Base-by-base conservation (phyloP, 2,797 vertebrate species). In the Apodemus agrarius region DNA sequence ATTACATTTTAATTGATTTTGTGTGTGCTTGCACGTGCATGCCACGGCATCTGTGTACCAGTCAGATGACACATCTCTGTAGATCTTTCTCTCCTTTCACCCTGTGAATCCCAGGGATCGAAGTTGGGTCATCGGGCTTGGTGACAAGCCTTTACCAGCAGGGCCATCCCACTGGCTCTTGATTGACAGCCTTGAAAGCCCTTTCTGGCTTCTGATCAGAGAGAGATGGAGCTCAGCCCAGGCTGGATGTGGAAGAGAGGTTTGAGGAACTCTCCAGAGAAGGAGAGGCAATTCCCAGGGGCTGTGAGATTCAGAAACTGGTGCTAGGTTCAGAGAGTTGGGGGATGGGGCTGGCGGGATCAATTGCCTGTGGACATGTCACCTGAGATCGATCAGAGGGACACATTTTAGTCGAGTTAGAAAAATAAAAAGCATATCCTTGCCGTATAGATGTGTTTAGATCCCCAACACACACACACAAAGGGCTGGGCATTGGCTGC, bases 171-270 rank as follows among this genome's bases (percentile, higher is more conserved):
- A 37, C 65, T 11, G 49, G 46, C 34, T 46, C 34, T 72, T 54
- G 84, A 72, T 29, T 93, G 81, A 80, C 83, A 69, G 49, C 57
- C 84, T 91, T 91, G 67, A 90, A 94, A 93, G 37, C 85, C 93
- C 81, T 69, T 59, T 95, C 82, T 92, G 81, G 81, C 85, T 94
- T 49, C 26, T 75, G 76, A 63, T 46, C 86, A 89, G 82, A 84
- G 4, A 90, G 24, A 43, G 76, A 80, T 76, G 43, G 90, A 59
- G 75, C 34, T 9, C 22, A 83, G 43, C 54, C 75, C 24, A 40
- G 67, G 61, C 54, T 92, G 59, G 52, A 34, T 89, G 3, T 22
- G 75, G 43, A 26, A 84, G 37, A 17, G 46, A 34, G 52, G 61
- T 82, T 90, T 69, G 80, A 93, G 59, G 26, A 46, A 40, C 61